Percentiles rank a stretch among this genome's conserved stretches.
Conservation (phyloP, 2,888 invertebrate genomes). For the Ormyrus pomaceus region DNA sequence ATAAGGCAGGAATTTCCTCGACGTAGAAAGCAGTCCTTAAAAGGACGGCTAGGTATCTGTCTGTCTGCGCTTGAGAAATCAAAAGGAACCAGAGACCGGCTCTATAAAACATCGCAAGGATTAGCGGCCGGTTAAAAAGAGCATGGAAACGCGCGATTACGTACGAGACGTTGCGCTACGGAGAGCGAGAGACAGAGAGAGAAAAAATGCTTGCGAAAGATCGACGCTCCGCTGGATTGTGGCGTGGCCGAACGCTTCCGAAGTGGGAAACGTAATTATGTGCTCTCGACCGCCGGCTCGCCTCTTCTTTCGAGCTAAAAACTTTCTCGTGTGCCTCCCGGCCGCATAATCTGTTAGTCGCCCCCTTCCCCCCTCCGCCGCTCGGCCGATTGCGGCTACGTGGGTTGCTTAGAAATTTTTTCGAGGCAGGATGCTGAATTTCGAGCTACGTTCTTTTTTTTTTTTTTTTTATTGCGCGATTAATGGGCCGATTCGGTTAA, state of each 20-base stretch:
- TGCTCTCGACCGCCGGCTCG: constrained; percentile 7
- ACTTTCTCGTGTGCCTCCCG: constrained; percentile 35
- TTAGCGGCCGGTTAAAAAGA: background rate
- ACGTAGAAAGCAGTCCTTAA: background rate
- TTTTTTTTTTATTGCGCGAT: too few species aligned
- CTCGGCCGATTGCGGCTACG: too few species aligned
- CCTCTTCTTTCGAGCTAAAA: background rate
- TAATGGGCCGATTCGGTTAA: too few species aligned
- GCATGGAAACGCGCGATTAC: constrained; percentile 12
- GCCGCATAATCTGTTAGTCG: constrained; percentile 44
- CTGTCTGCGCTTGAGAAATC: background rate
- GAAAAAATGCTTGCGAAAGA: constrained; percentile 42
- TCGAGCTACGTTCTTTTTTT: too few species aligned
- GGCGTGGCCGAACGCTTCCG: constrained; percentile 27
- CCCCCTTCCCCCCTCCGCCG: background rate
- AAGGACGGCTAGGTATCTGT: background rate
- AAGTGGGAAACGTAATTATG: constrained; percentile 43
- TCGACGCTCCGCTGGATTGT: background rate
- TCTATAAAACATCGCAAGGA: background rate
- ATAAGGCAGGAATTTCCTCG: too few species aligned
- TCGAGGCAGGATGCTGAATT: too few species aligned
- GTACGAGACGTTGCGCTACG: constrained; percentile 29
- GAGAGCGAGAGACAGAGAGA: background rate
- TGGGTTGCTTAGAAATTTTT: too few species aligned
- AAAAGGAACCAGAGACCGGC: constrained; percentile 1